These are phyloP conservation scores for Lutjanus argentimaculatus DNA, from an alignment of 2,797 vertebrate species.

Conservation along the genomic window DNA sequence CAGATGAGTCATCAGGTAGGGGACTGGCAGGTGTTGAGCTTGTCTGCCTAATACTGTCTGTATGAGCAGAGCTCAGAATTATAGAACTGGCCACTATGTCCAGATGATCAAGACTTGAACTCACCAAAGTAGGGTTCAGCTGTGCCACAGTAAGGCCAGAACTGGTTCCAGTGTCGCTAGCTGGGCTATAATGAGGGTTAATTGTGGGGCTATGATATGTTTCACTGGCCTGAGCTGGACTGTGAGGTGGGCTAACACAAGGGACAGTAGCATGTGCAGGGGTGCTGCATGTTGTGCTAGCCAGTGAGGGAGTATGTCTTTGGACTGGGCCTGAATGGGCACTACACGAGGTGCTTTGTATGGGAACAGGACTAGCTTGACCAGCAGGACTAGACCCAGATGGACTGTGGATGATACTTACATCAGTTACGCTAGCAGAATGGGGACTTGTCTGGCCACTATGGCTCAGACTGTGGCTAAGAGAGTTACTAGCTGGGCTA, in stretches of 20 bases:
- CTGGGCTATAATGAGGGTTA: conserved; percentile 6
- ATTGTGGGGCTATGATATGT: not conserved
- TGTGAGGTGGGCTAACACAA: conserved; percentile 44
- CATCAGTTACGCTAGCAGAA: conserved; percentile 20
- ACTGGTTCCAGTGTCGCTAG: conserved; percentile 30
- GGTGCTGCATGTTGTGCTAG: conserved; percentile 27
- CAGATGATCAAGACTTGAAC: conserved; percentile 22
- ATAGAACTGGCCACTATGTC: not conserved
- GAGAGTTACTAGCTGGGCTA: conserved; percentile 20
- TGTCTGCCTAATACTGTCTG: conserved; percentile 13
- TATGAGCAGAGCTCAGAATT: conserved; percentile 3
- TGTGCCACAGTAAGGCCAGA: conserved; percentile 20
- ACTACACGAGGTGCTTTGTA: conserved; percentile 30
- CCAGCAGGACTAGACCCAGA: conserved; percentile 67
- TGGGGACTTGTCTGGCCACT: conserved; percentile 22
- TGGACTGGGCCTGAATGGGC: conserved; percentile 39
- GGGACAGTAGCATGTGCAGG: conserved; percentile 40
- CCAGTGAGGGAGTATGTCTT: conserved; percentile 37
- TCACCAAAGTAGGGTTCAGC: conserved; percentile 12
- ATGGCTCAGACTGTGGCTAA: conserved; percentile 42
- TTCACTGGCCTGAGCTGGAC: conserved; percentile 46
- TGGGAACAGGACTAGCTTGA: conserved; percentile 68
- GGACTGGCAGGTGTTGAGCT: conserved; percentile 15
- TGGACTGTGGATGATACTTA: conserved; percentile 33
- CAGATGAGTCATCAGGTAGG: not conserved